A percentile compares a stretch with the other conserved stretches of the same genome.
Evolutionary conservation across 2,113 vertebrate genomes (phyloP).

Genomic region (Lichenostomus cassidix): DNA sequence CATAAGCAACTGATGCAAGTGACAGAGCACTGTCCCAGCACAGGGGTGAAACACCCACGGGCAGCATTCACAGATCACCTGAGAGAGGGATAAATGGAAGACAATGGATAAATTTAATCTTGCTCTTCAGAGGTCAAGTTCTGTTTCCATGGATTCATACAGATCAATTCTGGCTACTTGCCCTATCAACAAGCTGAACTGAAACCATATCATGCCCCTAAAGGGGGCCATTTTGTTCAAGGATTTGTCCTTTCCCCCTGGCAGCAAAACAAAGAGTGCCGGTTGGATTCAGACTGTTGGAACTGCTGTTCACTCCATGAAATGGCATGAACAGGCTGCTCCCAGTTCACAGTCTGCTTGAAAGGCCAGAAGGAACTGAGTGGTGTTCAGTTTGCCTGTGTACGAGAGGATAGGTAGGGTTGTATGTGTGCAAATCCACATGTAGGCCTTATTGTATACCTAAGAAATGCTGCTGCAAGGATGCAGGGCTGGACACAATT

Average conservation of each 20-base stretch:
- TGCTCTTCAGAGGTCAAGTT: background rate
- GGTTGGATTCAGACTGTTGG: background rate
- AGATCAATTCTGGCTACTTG: background rate
- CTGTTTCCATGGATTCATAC: background rate
- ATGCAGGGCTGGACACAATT: background rate
- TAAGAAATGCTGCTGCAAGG: background rate
- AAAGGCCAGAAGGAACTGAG: background rate
- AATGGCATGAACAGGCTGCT: background rate
- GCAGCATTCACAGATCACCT: background rate
- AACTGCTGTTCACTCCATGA: background rate
- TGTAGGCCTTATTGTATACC: background rate
- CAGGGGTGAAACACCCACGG: background rate
- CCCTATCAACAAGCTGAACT: background rate
- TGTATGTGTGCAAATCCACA: background rate
- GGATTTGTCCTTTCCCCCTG: background rate
- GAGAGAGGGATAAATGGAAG: background rate
- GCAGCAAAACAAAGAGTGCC: background rate
- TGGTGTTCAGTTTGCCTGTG: background rate
- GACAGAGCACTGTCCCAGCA: background rate
- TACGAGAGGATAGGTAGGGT: background rate
- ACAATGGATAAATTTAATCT: background rate
- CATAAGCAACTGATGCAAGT: background rate
- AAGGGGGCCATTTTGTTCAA: background rate
- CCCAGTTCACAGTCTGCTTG: background rate
- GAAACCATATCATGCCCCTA: background rate